These are phyloP conservation scores for Ceratina calcarata DNA, from an alignment of 1,140 invertebrate genomes.

Conservation along the genomic window DNA sequence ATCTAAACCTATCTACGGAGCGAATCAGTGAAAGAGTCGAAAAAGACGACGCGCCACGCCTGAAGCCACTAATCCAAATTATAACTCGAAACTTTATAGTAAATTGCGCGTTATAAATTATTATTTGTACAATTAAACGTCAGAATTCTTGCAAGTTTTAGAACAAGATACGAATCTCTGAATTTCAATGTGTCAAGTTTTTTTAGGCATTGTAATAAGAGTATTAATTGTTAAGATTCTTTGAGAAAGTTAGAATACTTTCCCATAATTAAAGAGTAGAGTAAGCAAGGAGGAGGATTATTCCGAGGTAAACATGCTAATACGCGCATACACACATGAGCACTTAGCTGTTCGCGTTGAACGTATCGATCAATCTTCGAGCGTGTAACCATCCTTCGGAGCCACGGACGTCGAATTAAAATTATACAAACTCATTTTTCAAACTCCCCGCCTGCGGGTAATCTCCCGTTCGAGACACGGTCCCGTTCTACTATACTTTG, in stretches of 20 bases:
- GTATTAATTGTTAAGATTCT: no score
- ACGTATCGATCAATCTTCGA: slow-evolving; percentile 24
- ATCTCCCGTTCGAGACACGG: background rate
- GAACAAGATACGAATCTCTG: no score
- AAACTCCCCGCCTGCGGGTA: background rate
- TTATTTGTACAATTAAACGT: background rate
- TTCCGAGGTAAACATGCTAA: background rate
- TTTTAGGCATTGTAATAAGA: no score
- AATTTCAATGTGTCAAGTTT: no score
- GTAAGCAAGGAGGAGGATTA: background rate
- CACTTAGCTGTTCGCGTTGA: background rate
- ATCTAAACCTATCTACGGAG: slow-evolving; percentile 67
- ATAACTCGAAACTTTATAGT: slow-evolving; percentile 6
- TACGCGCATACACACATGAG: no score
- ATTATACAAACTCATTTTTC: slow-evolving; percentile 39
- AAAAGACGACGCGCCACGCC: slow-evolving; percentile 23
- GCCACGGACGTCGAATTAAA: slow-evolving; percentile 17
- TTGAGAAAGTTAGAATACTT: background rate
- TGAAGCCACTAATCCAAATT: background rate
- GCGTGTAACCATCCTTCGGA: background rate
- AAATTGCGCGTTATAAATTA: background rate
- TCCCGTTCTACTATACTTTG: background rate
- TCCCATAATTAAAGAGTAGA: background rate
- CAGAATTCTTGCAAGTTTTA: background rate
- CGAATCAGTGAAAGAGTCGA: slow-evolving; percentile 68